These are phyloP conservation scores for Chironomus tepperi DNA, from an alignment of 1,140 invertebrate species.

Conservation along the genomic window DNA sequence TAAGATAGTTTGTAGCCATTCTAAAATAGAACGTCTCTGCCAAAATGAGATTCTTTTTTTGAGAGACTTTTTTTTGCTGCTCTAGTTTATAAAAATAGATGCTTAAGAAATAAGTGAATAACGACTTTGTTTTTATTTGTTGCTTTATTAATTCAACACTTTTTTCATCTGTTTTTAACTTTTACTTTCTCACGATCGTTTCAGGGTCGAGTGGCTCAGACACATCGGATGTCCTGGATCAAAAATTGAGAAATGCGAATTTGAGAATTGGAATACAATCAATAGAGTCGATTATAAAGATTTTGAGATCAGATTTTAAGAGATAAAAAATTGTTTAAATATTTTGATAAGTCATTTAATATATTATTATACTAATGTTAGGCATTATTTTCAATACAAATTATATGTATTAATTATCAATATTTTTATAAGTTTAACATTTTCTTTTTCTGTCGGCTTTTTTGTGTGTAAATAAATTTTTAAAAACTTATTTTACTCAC, in stretches of 20 bases:
- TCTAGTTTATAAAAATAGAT: constrained; percentile 26
- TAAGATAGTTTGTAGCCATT: not conserved
- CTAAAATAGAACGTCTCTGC: constrained; percentile 10
- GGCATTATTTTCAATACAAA: not conserved
- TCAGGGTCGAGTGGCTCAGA: constrained; percentile 74
- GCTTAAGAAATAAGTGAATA: constrained; percentile 17
- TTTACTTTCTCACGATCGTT: constrained; percentile 31
- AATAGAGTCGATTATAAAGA: constrained; percentile 66
- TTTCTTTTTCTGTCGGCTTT: not conserved
- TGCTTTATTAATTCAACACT: not conserved
- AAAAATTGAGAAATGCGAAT: constrained; percentile 71
- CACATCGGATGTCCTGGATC: constrained; percentile 75
- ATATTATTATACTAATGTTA: not conserved
- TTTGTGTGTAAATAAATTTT: not conserved
- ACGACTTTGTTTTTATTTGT: constrained; percentile 25
- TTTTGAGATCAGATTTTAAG: constrained; percentile 75
- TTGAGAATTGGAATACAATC: constrained; percentile 71
- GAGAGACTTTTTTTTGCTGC: not conserved
- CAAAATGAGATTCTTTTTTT: not conserved
- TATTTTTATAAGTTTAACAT: not conserved
- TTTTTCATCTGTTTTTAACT: not conserved
- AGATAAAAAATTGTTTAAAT: not conserved
- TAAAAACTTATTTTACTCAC: not conserved
- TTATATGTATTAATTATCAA: not conserved
- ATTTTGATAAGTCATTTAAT: too few species aligned